Evolutionary conservation across 2,888 invertebrate genomes (phyloP).

Genomic region (Caenorhabditis sp.): DNA sequence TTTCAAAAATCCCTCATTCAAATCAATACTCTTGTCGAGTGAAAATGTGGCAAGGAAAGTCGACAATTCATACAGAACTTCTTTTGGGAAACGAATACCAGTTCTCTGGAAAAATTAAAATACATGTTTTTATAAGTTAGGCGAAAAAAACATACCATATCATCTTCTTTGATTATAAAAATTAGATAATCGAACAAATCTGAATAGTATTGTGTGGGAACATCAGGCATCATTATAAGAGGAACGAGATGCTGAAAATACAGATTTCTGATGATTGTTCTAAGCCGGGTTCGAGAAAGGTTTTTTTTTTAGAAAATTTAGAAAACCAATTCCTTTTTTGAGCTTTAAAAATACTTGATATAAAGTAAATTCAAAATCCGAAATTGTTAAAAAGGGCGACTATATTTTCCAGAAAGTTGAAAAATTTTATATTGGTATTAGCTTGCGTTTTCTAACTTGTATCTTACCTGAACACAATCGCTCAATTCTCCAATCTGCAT

Average conservation of each 20-base stretch:
- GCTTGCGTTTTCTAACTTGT: too few relatives aligned
- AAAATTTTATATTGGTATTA: too few relatives aligned
- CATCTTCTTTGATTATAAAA: constrained; percentile 34
- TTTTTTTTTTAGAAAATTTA: too few relatives aligned
- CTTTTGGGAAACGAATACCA: constrained; percentile 25
- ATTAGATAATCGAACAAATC: constrained; percentile 44
- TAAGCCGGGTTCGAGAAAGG: too few relatives aligned
- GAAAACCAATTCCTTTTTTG: too few relatives aligned
- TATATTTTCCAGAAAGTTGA: too few relatives aligned
- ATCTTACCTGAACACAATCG: constrained; percentile 24
- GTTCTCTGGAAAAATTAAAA: constrained; percentile 12
- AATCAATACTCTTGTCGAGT: constrained; percentile 22
- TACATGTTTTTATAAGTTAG: too few relatives aligned
- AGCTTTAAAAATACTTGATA: too few relatives aligned
- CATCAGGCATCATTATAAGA: constrained; percentile 40
- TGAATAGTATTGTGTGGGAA: constrained; percentile 42
- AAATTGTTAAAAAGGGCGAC: too few relatives aligned
- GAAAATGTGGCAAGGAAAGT: constrained; percentile 29
- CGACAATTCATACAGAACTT: constrained; percentile 33
- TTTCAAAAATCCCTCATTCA: constrained; percentile 20
- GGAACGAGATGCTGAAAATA: constrained; percentile 31
- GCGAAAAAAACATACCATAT: too few relatives aligned
- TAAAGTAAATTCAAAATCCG: too few relatives aligned
- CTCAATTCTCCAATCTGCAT: constrained; percentile 39
- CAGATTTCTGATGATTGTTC: too few relatives aligned